Conservation (phyloP, 30 jellyfish, hydroid and myxozoan species). For the Rhopilema esculentum region DNA sequence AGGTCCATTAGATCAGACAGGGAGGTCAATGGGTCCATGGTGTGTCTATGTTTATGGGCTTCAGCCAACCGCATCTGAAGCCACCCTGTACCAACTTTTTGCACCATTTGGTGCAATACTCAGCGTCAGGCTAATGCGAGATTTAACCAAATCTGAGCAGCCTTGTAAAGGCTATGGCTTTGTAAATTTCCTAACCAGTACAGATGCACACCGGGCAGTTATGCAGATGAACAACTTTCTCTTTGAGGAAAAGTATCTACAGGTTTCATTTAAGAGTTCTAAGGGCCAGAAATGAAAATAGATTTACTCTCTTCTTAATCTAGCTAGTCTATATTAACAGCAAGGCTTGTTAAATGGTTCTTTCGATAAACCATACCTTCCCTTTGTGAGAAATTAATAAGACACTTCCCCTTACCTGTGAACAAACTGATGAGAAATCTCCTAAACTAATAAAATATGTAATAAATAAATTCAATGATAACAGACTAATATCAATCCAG, state of each 20-base stretch:
- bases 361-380: background rate
- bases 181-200: conserved; percentile 84
- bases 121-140: conserved; percentile 93
- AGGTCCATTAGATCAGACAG: conserved; percentile 70
- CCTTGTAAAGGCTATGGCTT: conserved; percentile 99
- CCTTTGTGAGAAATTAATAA: background rate
- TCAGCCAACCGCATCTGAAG: conserved; percentile 92
- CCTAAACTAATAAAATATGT: no score
- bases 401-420: no score
- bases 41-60: conserved; percentile 92
- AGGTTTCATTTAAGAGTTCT: conserved; percentile 88
- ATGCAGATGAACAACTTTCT: conserved; percentile 74
- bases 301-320: background rate
- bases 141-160: conserved; percentile 86
- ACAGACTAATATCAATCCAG: no score
- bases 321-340: background rate
- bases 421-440: no score
- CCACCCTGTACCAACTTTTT: conserved; percentile 87
- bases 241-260: conserved; percentile 91
- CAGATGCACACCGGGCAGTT: conserved; percentile 95
- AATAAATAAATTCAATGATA: no score
- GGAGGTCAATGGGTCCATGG: conserved; percentile 78
- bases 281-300: conserved; percentile 14
- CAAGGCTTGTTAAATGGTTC: background rate
- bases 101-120: conserved; percentile 99